Evolutionary conservation across 2,113 vertebrate species (phyloP).

Genomic region (Ginglymostoma cirratum): DNA sequence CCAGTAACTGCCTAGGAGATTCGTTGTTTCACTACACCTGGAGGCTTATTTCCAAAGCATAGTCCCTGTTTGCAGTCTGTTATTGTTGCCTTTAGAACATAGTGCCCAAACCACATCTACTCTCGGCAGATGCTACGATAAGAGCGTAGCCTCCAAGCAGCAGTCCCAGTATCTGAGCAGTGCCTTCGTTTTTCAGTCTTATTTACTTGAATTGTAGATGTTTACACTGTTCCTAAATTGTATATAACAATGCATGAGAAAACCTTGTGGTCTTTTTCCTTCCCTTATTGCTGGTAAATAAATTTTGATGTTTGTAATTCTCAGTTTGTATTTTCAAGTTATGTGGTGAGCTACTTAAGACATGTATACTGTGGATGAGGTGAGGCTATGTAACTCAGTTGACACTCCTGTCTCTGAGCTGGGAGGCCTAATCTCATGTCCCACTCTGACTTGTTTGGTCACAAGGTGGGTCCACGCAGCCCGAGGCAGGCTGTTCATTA

Average conservation of each 20-base stretch:
- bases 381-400: too few relatives aligned
- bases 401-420: neutral
- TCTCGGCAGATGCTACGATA: neutral
- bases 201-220: constrained; percentile 32
- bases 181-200: constrained; percentile 30
- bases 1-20: neutral
- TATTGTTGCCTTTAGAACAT: too few relatives aligned
- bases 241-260: constrained; percentile 28
- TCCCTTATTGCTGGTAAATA: neutral
- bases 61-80: neutral
- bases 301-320: constrained; percentile 32
- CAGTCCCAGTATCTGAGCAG: constrained; percentile 6
- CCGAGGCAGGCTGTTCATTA: neutral
- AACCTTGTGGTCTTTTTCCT: neutral
- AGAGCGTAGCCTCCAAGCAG: neutral
- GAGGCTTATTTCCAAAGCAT: neutral
- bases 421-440: neutral
- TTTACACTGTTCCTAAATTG: constrained; percentile 26
- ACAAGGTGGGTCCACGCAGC: neutral
- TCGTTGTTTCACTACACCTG: neutral
- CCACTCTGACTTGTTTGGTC: too few relatives aligned
- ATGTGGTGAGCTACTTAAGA: neutral
- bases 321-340: neutral
- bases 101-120: neutral
- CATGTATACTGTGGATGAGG: neutral